Conservation (phyloP, 1,140 invertebrate genomes). For the Aphelenchoides fujianensis region DNA sequence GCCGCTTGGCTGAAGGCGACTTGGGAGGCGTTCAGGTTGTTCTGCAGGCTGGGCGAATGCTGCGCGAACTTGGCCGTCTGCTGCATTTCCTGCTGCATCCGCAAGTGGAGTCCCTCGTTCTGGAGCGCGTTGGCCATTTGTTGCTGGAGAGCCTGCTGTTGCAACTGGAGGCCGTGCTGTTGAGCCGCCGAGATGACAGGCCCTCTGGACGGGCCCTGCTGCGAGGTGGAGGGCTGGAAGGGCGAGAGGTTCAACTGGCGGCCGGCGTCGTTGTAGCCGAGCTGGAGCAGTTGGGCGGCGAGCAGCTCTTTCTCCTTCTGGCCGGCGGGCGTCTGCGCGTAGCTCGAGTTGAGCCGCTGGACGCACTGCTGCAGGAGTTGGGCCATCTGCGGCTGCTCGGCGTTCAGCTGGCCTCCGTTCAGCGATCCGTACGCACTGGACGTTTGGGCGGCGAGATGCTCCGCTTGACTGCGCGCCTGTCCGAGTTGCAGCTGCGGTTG, state of each 20-base stretch:
- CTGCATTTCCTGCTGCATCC: not conserved
- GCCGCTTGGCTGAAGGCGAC: not conserved
- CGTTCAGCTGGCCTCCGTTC: not conserved
- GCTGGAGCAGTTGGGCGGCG: not conserved
- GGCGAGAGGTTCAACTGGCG: not conserved
- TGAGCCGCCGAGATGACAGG: too few species aligned
- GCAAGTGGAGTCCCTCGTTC: not conserved
- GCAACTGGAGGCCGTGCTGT: not conserved
- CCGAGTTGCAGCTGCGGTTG: not conserved
- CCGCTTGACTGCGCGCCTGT: not conserved
- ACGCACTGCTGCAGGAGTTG: not conserved
- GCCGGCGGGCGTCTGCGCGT: not conserved
- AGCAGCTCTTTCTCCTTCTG: not conserved
- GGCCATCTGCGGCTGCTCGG: not conserved
- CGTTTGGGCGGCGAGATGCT: not conserved
- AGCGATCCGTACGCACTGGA: not conserved
- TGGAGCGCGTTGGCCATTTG: constrained; percentile 3
- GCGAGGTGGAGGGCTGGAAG: not conserved
- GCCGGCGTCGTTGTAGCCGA: not conserved
- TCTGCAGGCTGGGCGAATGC: not conserved
- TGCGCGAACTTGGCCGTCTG: not conserved
- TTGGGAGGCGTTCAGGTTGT: constrained; percentile 4
- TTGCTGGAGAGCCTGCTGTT: not conserved
- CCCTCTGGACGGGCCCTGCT: not conserved
- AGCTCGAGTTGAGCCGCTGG: not conserved